Evolutionary conservation across 2,888 invertebrate species (phyloP), one percentile per base, ranked within the genome.

Genomic region (Harpalus rufipes): DNA sequence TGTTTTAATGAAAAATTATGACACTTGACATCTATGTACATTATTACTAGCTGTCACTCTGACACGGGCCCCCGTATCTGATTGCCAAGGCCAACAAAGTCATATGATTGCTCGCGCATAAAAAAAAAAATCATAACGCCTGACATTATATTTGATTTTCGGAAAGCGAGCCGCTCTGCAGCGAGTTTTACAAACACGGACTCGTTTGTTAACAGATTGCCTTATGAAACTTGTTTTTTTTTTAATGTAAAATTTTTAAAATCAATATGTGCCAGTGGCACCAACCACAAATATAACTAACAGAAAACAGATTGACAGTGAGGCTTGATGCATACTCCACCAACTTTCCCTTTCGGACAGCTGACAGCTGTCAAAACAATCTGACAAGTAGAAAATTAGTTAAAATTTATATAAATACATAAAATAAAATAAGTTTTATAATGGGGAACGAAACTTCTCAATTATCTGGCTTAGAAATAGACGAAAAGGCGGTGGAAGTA

Each of bases 401-500:
- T 32, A 32, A 32, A 32, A 68, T 7, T 32, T n/a, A 25, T 8
- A 65, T 6, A 65, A 18, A 68, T 68, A 68, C 7, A 14, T 5
- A 74, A 44, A 41, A 59, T 83, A 10, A 32, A 85, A 56, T 18
- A 81, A 25, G 14, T 56, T 83, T 65, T 81, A 89, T 87, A 86
- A 97, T 97, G 97, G 97, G 96, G 86, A 96, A 95, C 91, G 96
- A 96, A 89, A 92, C 92, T 86, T 95, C 96, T 85, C 93, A 94
- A 87, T 91, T 96, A 86, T 93, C 93, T 89, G 96, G 96, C 44
- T 91, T 96, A 81, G 94, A 95, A 90, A 93, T 96, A 86, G 94
- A 95, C 87, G 95, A 96, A 89, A 96, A 95, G 89, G 93, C 95
- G 7, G 92, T 95, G 3, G 96, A 96, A 90, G 93, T 94, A 39